Evolutionary conservation across 2,797 vertebrate genomes (phyloP).

Genomic region (Galago senegalensis): DNA sequence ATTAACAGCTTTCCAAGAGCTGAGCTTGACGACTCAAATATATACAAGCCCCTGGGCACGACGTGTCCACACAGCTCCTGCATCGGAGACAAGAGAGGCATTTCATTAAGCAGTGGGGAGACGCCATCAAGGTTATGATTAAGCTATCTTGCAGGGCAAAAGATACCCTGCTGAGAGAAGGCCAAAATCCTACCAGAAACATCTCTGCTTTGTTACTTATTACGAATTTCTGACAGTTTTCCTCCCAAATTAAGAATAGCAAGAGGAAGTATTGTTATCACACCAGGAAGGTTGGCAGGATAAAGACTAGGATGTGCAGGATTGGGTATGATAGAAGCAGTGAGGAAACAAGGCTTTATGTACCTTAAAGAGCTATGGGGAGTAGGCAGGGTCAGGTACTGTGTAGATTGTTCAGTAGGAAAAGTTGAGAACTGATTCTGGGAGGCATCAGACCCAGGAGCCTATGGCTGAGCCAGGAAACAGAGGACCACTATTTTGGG

Average conservation of each 20-base stretch:
- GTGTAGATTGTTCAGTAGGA: background rate
- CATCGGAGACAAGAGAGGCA: background rate
- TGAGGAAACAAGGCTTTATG: background rate
- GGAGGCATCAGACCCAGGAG: background rate
- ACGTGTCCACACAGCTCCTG: background rate
- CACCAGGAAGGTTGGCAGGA: background rate
- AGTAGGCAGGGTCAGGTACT: background rate
- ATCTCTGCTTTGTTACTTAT: slow-evolving; percentile 52
- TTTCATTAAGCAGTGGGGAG: background rate
- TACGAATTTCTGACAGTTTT: slow-evolving; percentile 50
- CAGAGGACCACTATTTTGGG: background rate
- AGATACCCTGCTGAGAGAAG: background rate
- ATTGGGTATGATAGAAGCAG: background rate
- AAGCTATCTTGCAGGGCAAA: slow-evolving; percentile 29
- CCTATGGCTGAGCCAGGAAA: background rate
- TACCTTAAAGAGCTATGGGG: background rate
- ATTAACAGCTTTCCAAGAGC: slow-evolving; percentile 65
- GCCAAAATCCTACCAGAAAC: slow-evolving; percentile 37
- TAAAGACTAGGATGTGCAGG: background rate
- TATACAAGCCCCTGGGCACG: background rate
- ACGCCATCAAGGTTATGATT: slow-evolving; percentile 48
- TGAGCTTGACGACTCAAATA: slow-evolving; percentile 43
- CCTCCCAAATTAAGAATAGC: slow-evolving; percentile 38
- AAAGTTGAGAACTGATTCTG: background rate
- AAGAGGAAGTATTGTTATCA: background rate